Evolutionary conservation across 2,888 invertebrate genomes (phyloP).

Genomic region (Ceramica pisi): DNA sequence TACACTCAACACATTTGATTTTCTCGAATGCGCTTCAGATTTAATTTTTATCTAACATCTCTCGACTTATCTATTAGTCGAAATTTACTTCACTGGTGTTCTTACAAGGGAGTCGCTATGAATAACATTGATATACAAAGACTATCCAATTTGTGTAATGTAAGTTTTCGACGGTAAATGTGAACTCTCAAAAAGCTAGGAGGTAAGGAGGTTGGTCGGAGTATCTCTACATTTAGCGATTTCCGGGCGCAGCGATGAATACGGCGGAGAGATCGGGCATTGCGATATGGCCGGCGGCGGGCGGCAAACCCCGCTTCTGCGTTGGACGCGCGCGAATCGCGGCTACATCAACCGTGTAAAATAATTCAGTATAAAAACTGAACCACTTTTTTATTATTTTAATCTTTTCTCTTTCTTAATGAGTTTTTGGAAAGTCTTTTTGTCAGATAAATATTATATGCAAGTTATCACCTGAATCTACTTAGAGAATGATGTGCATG

Average conservation of each 20-base stretch:
- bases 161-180: slow-evolving; percentile 82
- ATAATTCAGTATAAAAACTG: not conserved
- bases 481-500: no score
- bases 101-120: slow-evolving; percentile 64
- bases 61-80: slow-evolving; percentile 42
- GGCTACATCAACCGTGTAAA: slow-evolving; percentile 69
- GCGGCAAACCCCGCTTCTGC: slow-evolving; percentile 65
- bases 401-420: not conserved
- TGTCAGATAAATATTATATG: not conserved
- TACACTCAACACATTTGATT: slow-evolving; percentile 40
- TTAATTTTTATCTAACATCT: slow-evolving; percentile 44
- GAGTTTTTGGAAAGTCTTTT: slow-evolving; percentile 10
- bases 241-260: slow-evolving; percentile 85
- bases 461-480: no score
- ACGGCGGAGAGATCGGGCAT: slow-evolving; percentile 85
- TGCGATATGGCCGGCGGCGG: slow-evolving; percentile 80
- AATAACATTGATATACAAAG: slow-evolving; percentile 79
- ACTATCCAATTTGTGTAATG: slow-evolving; percentile 88
- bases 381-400: not conserved
- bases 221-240: slow-evolving; percentile 85
- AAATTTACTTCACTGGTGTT: slow-evolving; percentile 60
- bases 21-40: slow-evolving; percentile 30
- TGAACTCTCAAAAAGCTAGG: slow-evolving; percentile 83
- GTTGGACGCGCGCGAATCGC: slow-evolving; percentile 71
- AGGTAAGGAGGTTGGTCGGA: slow-evolving; percentile 80